Conservation (phyloP, 1,140 invertebrate species). For the Diploscapter pachys region DNA sequence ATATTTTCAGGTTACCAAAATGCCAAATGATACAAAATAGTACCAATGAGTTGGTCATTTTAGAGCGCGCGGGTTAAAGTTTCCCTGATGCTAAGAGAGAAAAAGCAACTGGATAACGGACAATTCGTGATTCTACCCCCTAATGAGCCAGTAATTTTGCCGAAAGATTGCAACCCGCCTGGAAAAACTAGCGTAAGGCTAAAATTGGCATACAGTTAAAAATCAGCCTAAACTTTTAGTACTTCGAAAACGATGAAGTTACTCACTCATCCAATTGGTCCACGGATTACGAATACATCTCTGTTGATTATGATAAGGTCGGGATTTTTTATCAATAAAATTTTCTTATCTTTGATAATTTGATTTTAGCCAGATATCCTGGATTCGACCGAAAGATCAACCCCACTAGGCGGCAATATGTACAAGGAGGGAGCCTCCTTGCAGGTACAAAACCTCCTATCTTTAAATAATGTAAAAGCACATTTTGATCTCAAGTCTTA, state of each 20-base stretch:
- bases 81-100: slow-evolving; percentile 76
- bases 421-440: background rate
- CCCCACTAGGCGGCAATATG: slow-evolving; percentile 23
- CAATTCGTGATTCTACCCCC: slow-evolving; percentile 65
- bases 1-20: background rate
- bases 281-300: background rate
- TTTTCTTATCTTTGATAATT: too few relatives aligned
- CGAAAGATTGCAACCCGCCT: background rate
- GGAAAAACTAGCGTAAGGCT: background rate
- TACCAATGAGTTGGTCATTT: background rate
- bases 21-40: too few relatives aligned
- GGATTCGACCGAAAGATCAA: background rate
- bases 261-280: slow-evolving; percentile 23
- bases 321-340: background rate
- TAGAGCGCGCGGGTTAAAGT: slow-evolving; percentile 51
- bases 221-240: slow-evolving; percentile 43
- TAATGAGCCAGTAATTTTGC: background rate
- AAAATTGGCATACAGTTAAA: too few relatives aligned
- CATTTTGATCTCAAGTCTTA: too few relatives aligned
- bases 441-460: too few relatives aligned
- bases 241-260: slow-evolving; percentile 45
- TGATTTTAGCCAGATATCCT: too few relatives aligned
- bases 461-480: too few relatives aligned
- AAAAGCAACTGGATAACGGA: slow-evolving; percentile 76
- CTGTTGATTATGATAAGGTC: slow-evolving; percentile 12